Conservation (phyloP, 2,888 invertebrate genomes). For the Fragum whitleyi region DNA sequence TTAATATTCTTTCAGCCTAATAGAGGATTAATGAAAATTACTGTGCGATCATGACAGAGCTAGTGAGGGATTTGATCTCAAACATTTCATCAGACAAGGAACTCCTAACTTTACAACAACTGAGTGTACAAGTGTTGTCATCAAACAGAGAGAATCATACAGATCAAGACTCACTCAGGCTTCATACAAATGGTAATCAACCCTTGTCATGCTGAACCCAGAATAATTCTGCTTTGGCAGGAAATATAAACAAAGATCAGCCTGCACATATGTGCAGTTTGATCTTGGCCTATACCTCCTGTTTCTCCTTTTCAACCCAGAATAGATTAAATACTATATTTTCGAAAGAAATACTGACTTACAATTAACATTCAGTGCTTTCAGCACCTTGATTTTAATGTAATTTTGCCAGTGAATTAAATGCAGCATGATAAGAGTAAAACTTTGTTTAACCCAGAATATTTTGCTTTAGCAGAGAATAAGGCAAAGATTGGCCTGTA, state of each 20-base stretch:
- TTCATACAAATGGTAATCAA: neutral
- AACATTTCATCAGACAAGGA: slow-evolving; percentile 55
- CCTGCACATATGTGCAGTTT: no score
- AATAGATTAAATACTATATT: neutral
- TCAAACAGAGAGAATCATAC: neutral
- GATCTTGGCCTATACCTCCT: no score
- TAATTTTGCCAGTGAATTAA: neutral
- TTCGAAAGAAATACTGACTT: neutral
- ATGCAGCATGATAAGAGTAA: neutral
- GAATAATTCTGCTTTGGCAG: no score
- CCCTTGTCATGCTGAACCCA: no score
- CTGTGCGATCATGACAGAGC: slow-evolving; percentile 25
- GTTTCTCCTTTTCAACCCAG: no score
- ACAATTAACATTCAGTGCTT: no score
- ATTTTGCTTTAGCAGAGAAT: no score
- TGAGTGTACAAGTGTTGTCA: slow-evolving; percentile 8
- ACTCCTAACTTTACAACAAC: slow-evolving; percentile 44
- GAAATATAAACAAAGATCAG: no score
- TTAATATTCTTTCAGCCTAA: no score
- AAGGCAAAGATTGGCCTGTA: no score
- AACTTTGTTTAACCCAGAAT: neutral
- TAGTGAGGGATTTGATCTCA: slow-evolving; percentile 33
- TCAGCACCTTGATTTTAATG: no score
- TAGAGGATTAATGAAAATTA: neutral
- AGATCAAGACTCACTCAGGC: slow-evolving; percentile 4